Base-by-base conservation (phyloP, 2,797 vertebrate genomes). In the Labroides dimidiatus region DNA sequence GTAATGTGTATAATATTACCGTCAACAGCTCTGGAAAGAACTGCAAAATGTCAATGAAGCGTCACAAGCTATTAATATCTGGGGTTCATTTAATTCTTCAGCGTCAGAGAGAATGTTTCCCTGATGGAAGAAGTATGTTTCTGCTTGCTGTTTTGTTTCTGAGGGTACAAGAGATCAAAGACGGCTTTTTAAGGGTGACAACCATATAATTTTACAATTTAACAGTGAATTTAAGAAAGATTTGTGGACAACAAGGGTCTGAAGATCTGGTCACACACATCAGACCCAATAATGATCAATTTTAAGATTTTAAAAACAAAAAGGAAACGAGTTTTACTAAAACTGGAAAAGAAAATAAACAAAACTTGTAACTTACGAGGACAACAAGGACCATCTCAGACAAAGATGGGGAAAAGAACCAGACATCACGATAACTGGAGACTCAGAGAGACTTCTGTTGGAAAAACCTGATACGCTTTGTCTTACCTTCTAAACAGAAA, bases 1-100 rank as follows among this genome's bases (percentile, higher is more conserved):
- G 80, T 87, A 63, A 82, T 49, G 72, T 55, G 17, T 77, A 45
- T 80, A 69, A 73, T 55, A 58, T 84, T 82, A 73, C 68, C 60
- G 27, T 75, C 67, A 48, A 54, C 73, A 58, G 63, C 69, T 64
- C 50, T 1, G 14, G 57, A 39, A 55, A 62, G 33, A 75, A 66
- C 56, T 23, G 14, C 69, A 59, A 15, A 71, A 64, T 72, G 72
- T 77, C 65, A 69, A 62, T 11, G 51, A 63, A 37, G 69, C 20
- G n/a, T 76, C 76, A 77, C 45, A 54, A 55, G n/a, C n/a, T 72
- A 70, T 78, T 79, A 72, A 80, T 82, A 63, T 82, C 60, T 39
- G 30, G 4, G 39, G 15, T 72, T 77, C 67, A 44, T 64, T 81
- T 75, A 9, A 4, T 1, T 72, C 45, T 73, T 65, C 24, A 47